Evolutionary conservation across 1,140 invertebrate species (phyloP), one percentile per base, ranked within the genome.

Genomic region (Tetragonula clypearis): DNA sequence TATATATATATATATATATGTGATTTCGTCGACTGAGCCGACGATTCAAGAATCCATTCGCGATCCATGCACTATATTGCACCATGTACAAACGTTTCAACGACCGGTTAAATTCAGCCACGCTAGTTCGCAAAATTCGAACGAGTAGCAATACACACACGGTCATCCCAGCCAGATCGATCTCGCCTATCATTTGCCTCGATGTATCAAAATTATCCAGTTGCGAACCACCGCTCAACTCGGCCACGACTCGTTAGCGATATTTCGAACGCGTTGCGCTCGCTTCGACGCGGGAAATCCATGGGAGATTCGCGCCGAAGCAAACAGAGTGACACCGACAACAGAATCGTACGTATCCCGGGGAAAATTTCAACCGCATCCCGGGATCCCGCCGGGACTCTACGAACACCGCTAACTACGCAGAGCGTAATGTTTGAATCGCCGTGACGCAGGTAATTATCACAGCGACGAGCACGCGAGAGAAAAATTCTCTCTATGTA

Each of bases 351-450:
- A 49, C 21, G 30, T 68, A 55, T 55, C 26, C 12, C 30, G 62
- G 41, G 41, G 41, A 79, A 66, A 79, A 79, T 79, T 66, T 68
- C 77, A 35, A 79, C 11, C 26, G 19, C 21, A 3, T 35, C 35
- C 26, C 1, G 12, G 35, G 0, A 19, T 66, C 76, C n/a, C 41
- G 1, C 8, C 1, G 11, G 60, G 60, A 66, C 14, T 78, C 53
- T 66, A 66, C 53, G 41, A 77, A 78, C 35, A 6, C 1, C 11
- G 1, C 5, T 3, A 23, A 5, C 4, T 11, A 79, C 23, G 58
- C 17, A 12, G 41, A 30, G 41, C 41, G 26, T 41, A 23, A 68
- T 11, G 77, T 79, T 79, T 79, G 21, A 26, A 26, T 12, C 49
- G 4, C 15, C 35, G 19, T 79, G 68, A 69, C 26, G 15, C 14